phyloP scores from a whole-genome alignment of 2,113 vertebrate species.

The Oncorhynchus mykiss region DNA sequence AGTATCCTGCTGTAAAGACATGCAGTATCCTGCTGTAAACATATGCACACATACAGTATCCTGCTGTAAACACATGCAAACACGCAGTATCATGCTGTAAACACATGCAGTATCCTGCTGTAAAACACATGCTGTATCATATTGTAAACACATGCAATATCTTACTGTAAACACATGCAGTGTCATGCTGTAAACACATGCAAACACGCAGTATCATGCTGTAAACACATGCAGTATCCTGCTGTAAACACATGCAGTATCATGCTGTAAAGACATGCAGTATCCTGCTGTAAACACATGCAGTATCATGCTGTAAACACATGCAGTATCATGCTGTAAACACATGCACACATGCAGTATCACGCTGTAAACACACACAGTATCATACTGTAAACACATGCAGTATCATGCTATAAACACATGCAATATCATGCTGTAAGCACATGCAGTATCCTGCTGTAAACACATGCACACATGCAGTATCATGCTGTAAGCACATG shows the following conservation, averaged over 20 bases:
- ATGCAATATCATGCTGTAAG: background rate
- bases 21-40: background rate
- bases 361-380: background rate
- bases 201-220: background rate
- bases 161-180: background rate
- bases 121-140: background rate
- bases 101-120: background rate
- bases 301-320: background rate
- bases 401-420: background rate
- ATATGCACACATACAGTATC: background rate
- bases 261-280: too few relatives aligned
- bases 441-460: background rate
- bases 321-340: background rate
- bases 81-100: background rate
- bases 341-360: background rate
- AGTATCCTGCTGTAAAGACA: background rate
- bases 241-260: background rate
- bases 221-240: background rate
- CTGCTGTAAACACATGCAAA: background rate
- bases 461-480: background rate
- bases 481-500: background rate
- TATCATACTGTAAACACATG: background rate
- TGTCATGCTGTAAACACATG: background rate
- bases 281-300: background rate
- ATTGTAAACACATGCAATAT: background rate